Conservation (phyloP, 1,140 invertebrate species). For the Listronotus bonariensis region DNA sequence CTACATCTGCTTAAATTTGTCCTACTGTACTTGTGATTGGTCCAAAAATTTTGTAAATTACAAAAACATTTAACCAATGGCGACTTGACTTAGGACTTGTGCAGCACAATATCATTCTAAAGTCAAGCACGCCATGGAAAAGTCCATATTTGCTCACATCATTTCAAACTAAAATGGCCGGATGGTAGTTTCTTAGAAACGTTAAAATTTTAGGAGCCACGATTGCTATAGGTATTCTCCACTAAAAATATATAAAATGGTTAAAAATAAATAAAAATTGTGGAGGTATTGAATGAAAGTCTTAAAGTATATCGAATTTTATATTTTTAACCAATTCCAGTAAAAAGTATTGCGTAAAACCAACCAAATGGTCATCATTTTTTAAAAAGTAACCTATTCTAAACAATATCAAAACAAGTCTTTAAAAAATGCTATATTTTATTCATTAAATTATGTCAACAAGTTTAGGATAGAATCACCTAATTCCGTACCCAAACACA, state of each 20-base stretch:
- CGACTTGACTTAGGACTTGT: too few relatives aligned
- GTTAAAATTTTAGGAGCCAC: too few relatives aligned
- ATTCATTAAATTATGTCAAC: conserved; percentile 48
- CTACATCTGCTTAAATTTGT: too few relatives aligned
- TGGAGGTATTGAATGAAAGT: conserved; percentile 39
- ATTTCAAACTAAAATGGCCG: too few relatives aligned
- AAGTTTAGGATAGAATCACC: conserved; percentile 42
- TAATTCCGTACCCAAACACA: conserved; percentile 35
- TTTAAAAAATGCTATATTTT: conserved; percentile 50
- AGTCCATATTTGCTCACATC: too few relatives aligned
- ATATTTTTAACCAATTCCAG: conserved; percentile 45
- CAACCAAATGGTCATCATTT: conserved; percentile 27
- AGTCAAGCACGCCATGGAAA: too few relatives aligned
- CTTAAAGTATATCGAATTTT: conserved; percentile 36
- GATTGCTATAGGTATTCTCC: too few relatives aligned
- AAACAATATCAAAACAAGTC: conserved; percentile 52
- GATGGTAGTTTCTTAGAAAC: too few relatives aligned
- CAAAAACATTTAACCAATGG: too few relatives aligned
- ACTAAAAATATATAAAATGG: background rate
- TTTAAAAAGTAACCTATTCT: conserved; percentile 43
- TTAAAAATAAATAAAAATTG: background rate
- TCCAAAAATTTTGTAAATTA: too few relatives aligned
- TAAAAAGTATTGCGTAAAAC: conserved; percentile 47
- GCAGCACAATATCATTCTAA: too few relatives aligned
- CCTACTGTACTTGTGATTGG: too few relatives aligned